Percentiles rank a stretch among this genome's conserved stretches.
phyloP scores from a whole-genome alignment of 2,888 invertebrate species.

The Aelia acuminata region DNA sequence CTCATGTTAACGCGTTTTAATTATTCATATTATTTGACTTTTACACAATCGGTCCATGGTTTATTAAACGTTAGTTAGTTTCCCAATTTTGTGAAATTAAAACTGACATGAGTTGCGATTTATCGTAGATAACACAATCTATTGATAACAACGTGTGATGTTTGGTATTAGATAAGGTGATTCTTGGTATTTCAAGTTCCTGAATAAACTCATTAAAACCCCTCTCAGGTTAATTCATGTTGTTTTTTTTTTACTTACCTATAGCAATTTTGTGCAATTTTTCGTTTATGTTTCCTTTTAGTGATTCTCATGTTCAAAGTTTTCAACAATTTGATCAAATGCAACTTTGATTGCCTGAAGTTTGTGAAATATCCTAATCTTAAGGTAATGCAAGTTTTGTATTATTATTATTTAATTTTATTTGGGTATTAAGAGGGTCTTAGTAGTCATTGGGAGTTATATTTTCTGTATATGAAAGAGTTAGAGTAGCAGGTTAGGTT shows the following conservation, averaged over 20 bases:
- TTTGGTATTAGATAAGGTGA: not conserved
- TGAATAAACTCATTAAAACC: not conserved
- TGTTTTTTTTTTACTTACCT: not conserved
- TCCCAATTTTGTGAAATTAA: constrained; percentile 28
- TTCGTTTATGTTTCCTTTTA: not conserved
- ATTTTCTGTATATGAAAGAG: too few relatives aligned
- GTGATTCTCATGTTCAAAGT: not conserved
- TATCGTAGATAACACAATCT: constrained; percentile 31
- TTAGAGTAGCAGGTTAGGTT: too few relatives aligned
- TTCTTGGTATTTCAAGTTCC: not conserved
- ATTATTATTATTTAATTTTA: not conserved
- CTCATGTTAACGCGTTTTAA: not conserved
- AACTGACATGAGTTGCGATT: not conserved
- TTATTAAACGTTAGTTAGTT: not conserved
- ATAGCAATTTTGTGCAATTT: not conserved
- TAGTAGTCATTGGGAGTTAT: too few relatives aligned
- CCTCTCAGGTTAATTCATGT: not conserved
- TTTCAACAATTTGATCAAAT: not conserved
- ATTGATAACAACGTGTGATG: constrained; percentile 34
- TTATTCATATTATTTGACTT: not conserved
- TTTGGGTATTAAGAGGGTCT: too few relatives aligned
- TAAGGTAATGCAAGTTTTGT: not conserved
- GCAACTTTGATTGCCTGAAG: not conserved
- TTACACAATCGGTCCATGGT: not conserved
- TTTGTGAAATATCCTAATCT: not conserved